Evolutionary conservation across 2,888 invertebrate species (phyloP).

Genomic region (Macrosoma leucophasiata): DNA sequence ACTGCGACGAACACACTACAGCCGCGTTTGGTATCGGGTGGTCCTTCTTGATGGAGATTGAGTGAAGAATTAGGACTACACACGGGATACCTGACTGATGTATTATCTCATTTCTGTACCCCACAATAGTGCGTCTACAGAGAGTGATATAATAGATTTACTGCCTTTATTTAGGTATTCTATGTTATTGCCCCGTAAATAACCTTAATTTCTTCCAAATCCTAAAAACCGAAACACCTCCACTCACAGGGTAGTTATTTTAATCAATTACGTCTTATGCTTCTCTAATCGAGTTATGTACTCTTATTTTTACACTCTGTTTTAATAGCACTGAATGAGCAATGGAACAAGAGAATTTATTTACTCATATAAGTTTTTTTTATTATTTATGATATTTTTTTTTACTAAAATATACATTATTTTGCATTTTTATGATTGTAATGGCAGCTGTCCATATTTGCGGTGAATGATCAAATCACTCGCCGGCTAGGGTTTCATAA

Average conservation of each 20-base stretch:
- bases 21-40: conserved; percentile 4
- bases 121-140: too few species aligned
- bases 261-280: too few species aligned
- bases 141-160: too few species aligned
- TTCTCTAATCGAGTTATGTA: too few species aligned
- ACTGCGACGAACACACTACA: too few species aligned
- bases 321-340: conserved; percentile 67
- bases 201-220: too few species aligned
- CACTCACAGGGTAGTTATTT: conserved; percentile 24
- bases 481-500: conserved; percentile 65
- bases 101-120: too few species aligned
- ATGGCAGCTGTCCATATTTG: conserved; percentile 70
- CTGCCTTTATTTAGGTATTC: too few species aligned
- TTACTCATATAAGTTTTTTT: conserved; percentile 72
- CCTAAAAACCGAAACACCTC: conserved; percentile 17
- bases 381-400: conserved; percentile 54
- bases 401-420: conserved; percentile 69
- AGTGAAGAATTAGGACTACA: too few species aligned
- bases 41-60: conserved; percentile 8
- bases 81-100: too few species aligned
- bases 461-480: conserved; percentile 56
- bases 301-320: conserved; percentile 67
- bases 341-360: conserved; percentile 75
- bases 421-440: conserved; percentile 72
- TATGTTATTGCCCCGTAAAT: too few species aligned